Conservation (phyloP, 2,797 vertebrate species). For the Chelon auratus region DNA sequence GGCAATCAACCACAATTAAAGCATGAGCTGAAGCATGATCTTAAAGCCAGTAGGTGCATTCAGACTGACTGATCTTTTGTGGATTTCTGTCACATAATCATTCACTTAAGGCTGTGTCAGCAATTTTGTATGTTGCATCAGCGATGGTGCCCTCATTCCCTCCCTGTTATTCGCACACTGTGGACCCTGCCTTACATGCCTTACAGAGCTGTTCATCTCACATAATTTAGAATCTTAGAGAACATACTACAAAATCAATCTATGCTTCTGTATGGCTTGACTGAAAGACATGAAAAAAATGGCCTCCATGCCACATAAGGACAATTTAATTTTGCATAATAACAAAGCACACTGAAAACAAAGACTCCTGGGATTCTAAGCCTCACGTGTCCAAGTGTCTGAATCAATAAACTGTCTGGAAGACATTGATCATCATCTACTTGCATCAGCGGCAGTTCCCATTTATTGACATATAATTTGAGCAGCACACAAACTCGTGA, state of each 20-base stretch:
- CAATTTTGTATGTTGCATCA: background rate
- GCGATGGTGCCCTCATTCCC: background rate
- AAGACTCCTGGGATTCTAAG: background rate
- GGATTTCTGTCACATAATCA: background rate
- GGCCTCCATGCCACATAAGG: background rate
- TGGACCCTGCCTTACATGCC: background rate
- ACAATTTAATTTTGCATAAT: too few species aligned
- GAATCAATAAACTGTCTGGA: background rate
- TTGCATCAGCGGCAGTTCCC: too few species aligned
- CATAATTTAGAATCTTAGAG: background rate
- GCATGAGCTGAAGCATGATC: background rate
- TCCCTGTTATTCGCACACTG: background rate
- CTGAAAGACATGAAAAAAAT: too few species aligned
- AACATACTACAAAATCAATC: too few species aligned
- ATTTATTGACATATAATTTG: too few species aligned
- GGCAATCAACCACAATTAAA: too few species aligned
- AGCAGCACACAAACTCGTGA: too few species aligned
- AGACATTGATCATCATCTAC: background rate
- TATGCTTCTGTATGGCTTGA: too few species aligned
- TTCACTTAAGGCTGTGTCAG: conserved; percentile 3
- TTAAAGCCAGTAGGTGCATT: background rate
- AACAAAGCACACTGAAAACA: background rate
- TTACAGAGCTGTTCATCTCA: background rate
- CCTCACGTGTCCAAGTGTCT: background rate
- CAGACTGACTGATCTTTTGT: background rate